Conservation (phyloP, 2,888 invertebrate species). For the Nymphalis polychloros region DNA sequence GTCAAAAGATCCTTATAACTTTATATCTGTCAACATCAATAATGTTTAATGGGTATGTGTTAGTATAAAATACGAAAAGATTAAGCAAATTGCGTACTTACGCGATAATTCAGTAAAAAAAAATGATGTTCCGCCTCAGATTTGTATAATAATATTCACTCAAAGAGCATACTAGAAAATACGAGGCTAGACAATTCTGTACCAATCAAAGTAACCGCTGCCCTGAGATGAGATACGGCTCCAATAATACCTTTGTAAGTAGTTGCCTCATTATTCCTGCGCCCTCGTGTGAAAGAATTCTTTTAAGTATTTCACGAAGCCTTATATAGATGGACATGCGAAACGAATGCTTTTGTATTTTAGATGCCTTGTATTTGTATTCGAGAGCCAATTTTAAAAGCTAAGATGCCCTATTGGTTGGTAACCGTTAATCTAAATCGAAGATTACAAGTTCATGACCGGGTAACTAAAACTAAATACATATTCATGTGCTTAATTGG, state of each 20-base stretch:
- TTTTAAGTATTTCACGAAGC: slow-evolving; percentile 28
- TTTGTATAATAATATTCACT: slow-evolving; percentile 4
- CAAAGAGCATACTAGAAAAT: slow-evolving; percentile 8
- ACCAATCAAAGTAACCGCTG: slow-evolving; percentile 29
- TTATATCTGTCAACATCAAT: no score
- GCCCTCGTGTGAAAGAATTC: slow-evolving; percentile 59
- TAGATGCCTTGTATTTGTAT: slow-evolving; percentile 47
- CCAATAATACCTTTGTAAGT: slow-evolving; percentile 44
- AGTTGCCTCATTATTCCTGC: slow-evolving; percentile 72
- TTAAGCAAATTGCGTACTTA: no score
- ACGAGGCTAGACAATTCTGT: slow-evolving; percentile 15
- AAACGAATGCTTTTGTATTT: slow-evolving; percentile 6
- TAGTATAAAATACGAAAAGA: no score
- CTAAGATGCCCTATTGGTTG: no score
- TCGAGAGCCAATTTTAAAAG: no score
- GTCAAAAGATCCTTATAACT: no score
- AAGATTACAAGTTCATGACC: no score
- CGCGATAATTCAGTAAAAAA: no score
- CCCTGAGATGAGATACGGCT: slow-evolving; percentile 34
- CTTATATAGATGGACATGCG: slow-evolving; percentile 22
- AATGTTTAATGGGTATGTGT: no score
- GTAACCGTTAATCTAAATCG: no score
- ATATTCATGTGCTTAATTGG: no score
- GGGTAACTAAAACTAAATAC: no score
- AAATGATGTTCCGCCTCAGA: background rate